These are phyloP conservation scores for Polydrusus cervinus DNA, from an alignment of 2,888 invertebrate species.

Conservation along the genomic window DNA sequence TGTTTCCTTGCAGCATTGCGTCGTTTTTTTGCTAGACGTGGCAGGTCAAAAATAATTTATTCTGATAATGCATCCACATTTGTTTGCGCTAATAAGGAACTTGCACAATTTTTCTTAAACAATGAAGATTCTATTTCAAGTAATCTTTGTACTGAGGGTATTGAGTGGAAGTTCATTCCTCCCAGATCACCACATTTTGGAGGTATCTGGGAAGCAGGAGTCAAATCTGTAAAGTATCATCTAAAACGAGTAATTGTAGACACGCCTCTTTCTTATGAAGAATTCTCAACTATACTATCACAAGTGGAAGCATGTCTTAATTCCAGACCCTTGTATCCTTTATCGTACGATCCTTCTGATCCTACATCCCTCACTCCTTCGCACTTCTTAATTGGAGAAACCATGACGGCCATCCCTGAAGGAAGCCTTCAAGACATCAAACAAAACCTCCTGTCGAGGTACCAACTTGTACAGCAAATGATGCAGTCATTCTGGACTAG, in stretches of 20 bases:
- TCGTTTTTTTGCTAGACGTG: constrained; percentile 35
- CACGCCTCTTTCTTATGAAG: constrained; percentile 32
- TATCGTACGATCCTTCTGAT: constrained; percentile 26
- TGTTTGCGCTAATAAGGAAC: constrained; percentile 33
- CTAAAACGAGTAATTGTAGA: constrained; percentile 34
- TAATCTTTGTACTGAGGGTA: constrained; percentile 23
- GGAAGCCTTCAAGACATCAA: neutral
- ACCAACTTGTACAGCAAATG: constrained; percentile 19
- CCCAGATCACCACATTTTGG: constrained; percentile 39
- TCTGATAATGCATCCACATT: constrained; percentile 32
- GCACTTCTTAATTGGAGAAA: constrained; percentile 33
- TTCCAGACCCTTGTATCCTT: constrained; percentile 33
- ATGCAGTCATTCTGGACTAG: constrained; percentile 25
- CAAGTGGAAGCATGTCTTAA: constrained; percentile 38
- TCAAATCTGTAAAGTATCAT: constrained; percentile 40
- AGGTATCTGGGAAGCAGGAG: constrained; percentile 38
- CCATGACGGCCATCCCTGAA: constrained; percentile 34
- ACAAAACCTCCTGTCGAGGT: constrained; percentile 6
- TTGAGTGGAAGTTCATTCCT: constrained; percentile 24
- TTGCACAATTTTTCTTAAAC: constrained; percentile 4
- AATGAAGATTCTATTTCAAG: constrained; percentile 11
- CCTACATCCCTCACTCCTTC: constrained; percentile 33
- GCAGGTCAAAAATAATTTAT: constrained; percentile 9
- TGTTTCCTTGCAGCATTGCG: constrained; percentile 22
- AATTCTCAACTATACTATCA: constrained; percentile 35